Evolutionary conservation across 1,140 invertebrate genomes (phyloP), one percentile per base, ranked within the genome.

Genomic region (Mesaphorura yosii): DNA sequence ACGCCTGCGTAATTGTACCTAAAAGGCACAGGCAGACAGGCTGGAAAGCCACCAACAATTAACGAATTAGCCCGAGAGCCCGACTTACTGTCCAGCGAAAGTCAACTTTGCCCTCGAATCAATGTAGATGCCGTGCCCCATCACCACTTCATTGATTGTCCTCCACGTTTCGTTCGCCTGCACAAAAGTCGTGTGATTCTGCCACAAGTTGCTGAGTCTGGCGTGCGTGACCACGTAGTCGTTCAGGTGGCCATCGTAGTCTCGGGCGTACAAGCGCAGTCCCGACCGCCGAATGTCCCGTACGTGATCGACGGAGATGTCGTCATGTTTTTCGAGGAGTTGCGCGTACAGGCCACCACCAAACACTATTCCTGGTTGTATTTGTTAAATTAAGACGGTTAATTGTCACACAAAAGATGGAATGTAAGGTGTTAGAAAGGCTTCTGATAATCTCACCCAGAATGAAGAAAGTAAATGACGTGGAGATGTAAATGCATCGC

Each of bases 201-300:
- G 7, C 49, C 29, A 51, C 12, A 51, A 20, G 10, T 20, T 3
- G 25, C 6, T 25, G 12, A 46, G 23, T 5, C 15, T 7, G 7
- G 12, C n/a, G n/a, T n/a, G n/a, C n/a, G n/a, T n/a, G n/a, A n/a
- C 23, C 10, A 45, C 28, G 15, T 20, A 7, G 15, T 45, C n/a
- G 26, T 29, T 53, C 23, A 53, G 20, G 5, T 19, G 23, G 17
- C 38, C 51, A 31, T 53, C 41, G 41, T 53, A 53, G 23, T 53
- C 23, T 27, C 48, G n/a, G 7, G 46, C 27, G 41, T 39, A 45
- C 5, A 53, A 5, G 6, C 15, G 39, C 4, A 53, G n/a, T n/a
- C n/a, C n/a, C n/a, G n/a, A n/a, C n/a, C n/a, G n/a, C n/a, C n/a
- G n/a, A n/a, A n/a, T n/a, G n/a, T 25, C 29, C 45, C 29, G 26